These are phyloP conservation scores for Oceanites oceanicus DNA, from an alignment of 2,113 vertebrate species.

Conservation along the genomic window DNA sequence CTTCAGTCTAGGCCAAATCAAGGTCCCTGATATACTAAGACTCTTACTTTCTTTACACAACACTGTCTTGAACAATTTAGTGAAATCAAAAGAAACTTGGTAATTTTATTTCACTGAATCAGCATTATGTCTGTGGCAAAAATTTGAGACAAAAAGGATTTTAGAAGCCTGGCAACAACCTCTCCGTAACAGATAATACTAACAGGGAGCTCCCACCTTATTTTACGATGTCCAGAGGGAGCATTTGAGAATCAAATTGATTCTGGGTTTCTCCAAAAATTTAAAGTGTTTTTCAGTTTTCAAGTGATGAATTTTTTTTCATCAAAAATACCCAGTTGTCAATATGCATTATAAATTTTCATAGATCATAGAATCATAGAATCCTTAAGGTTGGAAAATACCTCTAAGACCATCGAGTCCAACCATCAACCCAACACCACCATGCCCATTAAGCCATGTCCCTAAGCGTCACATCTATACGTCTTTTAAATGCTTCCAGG, in stretches of 20 bases:
- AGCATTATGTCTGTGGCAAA: not conserved
- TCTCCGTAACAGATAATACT: not conserved
- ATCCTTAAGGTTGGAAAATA: too few relatives aligned
- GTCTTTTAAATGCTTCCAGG: too few relatives aligned
- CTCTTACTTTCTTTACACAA: not conserved
- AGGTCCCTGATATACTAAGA: not conserved
- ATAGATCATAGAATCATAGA: too few relatives aligned
- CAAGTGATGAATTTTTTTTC: not conserved
- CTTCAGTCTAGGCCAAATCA: not conserved
- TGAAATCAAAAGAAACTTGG: not conserved
- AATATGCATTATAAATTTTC: not conserved
- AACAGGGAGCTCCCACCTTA: rapidly evolving
- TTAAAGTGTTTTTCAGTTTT: not conserved
- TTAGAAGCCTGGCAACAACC: not conserved
- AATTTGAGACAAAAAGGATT: not conserved
- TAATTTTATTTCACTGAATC: not conserved
- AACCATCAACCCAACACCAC: too few relatives aligned
- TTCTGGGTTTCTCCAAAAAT: not conserved
- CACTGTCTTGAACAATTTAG: not conserved
- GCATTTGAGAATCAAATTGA: not conserved
- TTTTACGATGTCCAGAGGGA: not conserved
- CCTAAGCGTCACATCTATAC: too few relatives aligned
- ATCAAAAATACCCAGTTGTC: not conserved
- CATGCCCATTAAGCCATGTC: too few relatives aligned
- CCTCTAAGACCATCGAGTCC: too few relatives aligned